Conservation (phyloP, 2,888 invertebrate species). For the Endomychus coccineus region DNA sequence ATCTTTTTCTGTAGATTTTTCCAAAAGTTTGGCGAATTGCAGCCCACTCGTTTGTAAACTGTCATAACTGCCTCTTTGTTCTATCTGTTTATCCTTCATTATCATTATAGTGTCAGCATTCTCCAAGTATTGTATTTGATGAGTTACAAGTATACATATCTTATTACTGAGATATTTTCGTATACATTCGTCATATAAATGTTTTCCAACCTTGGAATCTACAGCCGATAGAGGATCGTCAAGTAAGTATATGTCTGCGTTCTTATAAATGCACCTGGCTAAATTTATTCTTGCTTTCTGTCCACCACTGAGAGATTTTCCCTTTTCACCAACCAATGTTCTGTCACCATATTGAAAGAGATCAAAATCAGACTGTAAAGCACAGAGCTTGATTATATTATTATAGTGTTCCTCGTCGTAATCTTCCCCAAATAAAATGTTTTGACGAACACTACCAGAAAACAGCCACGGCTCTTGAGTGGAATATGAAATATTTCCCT, state of each 20-base stretch:
- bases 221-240: conserved; percentile 88
- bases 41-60: conserved; percentile 51
- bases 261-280: conserved; percentile 74
- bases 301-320: conserved; percentile 66
- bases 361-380: conserved; percentile 62
- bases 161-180: conserved; percentile 54
- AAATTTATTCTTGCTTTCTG: conserved; percentile 82
- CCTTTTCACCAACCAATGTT: conserved; percentile 69
- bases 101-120: conserved; percentile 48
- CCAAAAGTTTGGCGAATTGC: conserved; percentile 56
- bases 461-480: conserved; percentile 82
- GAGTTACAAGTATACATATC: conserved; percentile 67
- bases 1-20: conserved; percentile 29
- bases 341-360: conserved; percentile 70
- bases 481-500: conserved; percentile 66
- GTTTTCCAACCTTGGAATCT: conserved; percentile 78
- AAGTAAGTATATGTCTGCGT: conserved; percentile 75
- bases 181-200: conserved; percentile 75
- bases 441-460: conserved; percentile 77
- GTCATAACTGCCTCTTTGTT: conserved; percentile 39
- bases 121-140: conserved; percentile 59
- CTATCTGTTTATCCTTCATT: conserved; percentile 45
- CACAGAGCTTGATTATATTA: conserved; percentile 60
- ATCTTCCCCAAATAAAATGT: conserved; percentile 78
- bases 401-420: conserved; percentile 60